phyloP scores from a whole-genome alignment of 2,797 vertebrate genomes.

The Bradypodion pumilum region DNA sequence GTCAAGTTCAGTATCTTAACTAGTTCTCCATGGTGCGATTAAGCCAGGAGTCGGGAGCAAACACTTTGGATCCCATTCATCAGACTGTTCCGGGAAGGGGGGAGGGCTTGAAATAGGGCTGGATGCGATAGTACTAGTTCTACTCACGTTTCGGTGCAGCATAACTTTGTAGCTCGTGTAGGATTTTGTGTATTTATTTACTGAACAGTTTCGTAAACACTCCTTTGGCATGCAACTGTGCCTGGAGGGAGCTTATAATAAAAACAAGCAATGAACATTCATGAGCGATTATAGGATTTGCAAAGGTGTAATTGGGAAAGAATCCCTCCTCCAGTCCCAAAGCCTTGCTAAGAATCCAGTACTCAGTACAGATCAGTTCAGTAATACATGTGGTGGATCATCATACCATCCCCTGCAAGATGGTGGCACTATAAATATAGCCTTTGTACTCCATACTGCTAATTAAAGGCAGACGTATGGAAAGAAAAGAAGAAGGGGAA shows the following conservation, averaged over 20 bases:
- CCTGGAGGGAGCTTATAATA: not conserved
- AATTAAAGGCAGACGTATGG: slow-evolving; percentile 88
- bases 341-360: not conserved
- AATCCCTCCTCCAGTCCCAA: not conserved
- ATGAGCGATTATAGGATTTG: not conserved
- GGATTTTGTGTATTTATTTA: not conserved
- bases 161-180: not conserved
- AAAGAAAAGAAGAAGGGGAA: slow-evolving; percentile 77
- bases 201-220: not conserved
- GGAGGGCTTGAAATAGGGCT: too few species aligned
- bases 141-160: not conserved
- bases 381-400: not conserved
- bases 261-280: not conserved
- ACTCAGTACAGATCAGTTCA: not conserved
- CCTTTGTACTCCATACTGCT: slow-evolving; percentile 77
- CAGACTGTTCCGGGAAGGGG: too few species aligned
- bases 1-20: too few species aligned
- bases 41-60: too few species aligned
- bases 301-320: slow-evolving; percentile 1
- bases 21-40: not conserved
- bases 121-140: not conserved
- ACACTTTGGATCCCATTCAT: too few species aligned
- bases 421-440: slow-evolving; percentile 70
- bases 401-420: slow-evolving; percentile 4
- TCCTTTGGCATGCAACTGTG: not conserved